Conservation (phyloP, 2,888 invertebrate species). For the Orthosia gothica region DNA sequence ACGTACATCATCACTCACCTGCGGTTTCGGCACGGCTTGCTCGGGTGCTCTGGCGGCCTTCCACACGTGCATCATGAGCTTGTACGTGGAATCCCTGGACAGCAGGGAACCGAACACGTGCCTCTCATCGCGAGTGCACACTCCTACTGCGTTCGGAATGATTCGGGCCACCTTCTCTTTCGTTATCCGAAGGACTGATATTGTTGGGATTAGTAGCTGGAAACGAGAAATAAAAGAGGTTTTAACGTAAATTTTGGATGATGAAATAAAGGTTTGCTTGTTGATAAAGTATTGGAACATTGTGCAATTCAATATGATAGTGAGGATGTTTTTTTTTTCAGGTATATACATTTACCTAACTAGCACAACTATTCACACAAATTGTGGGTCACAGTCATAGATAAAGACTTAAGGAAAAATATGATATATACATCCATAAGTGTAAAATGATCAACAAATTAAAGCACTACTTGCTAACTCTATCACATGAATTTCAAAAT, state of each 20-base stretch:
- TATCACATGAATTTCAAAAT: too few species aligned
- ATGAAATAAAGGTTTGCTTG: not conserved
- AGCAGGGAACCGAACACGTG: slow-evolving; percentile 98
- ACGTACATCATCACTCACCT: slow-evolving; percentile 71
- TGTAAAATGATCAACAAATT: too few species aligned
- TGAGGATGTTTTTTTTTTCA: not conserved
- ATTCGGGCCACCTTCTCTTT: slow-evolving; percentile 98
- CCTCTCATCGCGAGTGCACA: slow-evolving; percentile 96
- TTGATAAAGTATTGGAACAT: not conserved
- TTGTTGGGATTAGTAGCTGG: slow-evolving; percentile 97
- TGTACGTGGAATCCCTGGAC: slow-evolving; percentile 97
- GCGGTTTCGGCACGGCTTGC: slow-evolving; percentile 81
- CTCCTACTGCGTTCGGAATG: slow-evolving; percentile 98
- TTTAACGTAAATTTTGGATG: not conserved
- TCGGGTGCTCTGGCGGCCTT: slow-evolving; percentile 92
- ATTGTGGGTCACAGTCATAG: not conserved
- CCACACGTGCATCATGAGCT: slow-evolving; percentile 97
- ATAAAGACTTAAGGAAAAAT: not conserved
- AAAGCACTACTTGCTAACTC: too few species aligned
- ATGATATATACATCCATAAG: too few species aligned
- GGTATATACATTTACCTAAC: not conserved
- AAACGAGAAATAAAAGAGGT: slow-evolving; percentile 67
- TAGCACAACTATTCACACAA: not conserved
- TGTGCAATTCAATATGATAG: not conserved
- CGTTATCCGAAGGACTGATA: slow-evolving; percentile 96